These are phyloP conservation scores for Zeuzera pyrina DNA, from an alignment of 2,888 invertebrate genomes.

Conservation along the genomic window DNA sequence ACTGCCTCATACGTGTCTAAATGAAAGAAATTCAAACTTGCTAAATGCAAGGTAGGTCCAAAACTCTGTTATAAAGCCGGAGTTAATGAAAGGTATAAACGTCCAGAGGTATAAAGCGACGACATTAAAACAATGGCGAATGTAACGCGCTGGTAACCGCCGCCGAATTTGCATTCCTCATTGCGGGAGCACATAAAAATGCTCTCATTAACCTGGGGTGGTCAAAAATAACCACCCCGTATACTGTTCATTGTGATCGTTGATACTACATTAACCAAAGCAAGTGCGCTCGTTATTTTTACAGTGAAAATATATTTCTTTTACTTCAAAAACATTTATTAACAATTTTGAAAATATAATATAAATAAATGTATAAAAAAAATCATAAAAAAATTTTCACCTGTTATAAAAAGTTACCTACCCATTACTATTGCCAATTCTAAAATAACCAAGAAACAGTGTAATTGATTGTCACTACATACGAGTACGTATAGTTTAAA, in stretches of 20 bases:
- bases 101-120: conserved; percentile 42
- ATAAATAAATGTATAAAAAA: background rate
- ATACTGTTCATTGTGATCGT: conserved; percentile 21
- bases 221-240: conserved; percentile 47
- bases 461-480: too few species aligned
- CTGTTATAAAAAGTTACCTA: background rate
- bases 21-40: too few species aligned
- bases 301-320: too few species aligned
- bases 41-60: conserved; percentile 46
- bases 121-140: conserved; percentile 60
- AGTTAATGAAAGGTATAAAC: conserved; percentile 48
- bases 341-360: background rate
- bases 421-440: background rate
- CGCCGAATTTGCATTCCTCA: conserved; percentile 70
- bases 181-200: conserved; percentile 68
- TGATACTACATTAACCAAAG: too few species aligned
- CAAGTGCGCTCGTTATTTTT: too few species aligned
- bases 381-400: background rate
- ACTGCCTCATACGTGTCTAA: too few species aligned
- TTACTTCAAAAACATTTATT: background rate
- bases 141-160: conserved; percentile 54
- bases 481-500: too few species aligned
- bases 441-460: background rate
- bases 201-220: conserved; percentile 66
- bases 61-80: conserved; percentile 27